phyloP scores from a whole-genome alignment of 2,113 vertebrate species.

The Bettongia penicillata region DNA sequence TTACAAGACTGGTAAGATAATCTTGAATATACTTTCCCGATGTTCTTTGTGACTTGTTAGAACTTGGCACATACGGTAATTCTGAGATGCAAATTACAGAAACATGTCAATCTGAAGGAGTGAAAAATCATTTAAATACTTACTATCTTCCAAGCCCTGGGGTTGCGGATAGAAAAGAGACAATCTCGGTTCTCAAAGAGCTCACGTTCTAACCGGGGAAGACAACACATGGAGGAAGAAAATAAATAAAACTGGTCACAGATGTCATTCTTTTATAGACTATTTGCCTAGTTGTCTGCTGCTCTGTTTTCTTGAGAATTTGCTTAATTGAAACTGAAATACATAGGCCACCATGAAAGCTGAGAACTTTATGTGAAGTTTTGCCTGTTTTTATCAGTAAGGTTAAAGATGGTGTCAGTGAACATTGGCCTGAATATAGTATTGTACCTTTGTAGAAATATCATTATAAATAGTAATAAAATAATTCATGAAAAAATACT shows the following conservation, averaged over 20 bases:
- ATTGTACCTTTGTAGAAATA: neutral
- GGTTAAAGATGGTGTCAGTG: neutral
- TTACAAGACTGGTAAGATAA: neutral
- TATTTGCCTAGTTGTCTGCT: neutral
- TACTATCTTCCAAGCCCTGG: neutral
- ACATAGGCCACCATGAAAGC: neutral
- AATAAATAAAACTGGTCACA: neutral
- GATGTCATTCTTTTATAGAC: neutral
- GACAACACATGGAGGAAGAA: neutral
- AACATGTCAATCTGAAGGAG: neutral
- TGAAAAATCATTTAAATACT: neutral
- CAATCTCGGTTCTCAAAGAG: neutral
- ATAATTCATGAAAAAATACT: neutral
- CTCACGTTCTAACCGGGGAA: neutral
- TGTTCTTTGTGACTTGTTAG: neutral
- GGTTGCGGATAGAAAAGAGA: neutral
- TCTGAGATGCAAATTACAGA: neutral
- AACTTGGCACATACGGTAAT: neutral
- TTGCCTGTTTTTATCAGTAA: neutral
- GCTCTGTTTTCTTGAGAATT: neutral
- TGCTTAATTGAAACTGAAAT: neutral
- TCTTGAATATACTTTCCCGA: neutral
- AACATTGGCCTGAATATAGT: neutral
- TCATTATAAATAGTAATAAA: neutral
- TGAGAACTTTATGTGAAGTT: neutral